These are phyloP conservation scores for Pseudanteris insignis DNA, from an alignment of 2,888 invertebrate genomes.

Conservation along the genomic window DNA sequence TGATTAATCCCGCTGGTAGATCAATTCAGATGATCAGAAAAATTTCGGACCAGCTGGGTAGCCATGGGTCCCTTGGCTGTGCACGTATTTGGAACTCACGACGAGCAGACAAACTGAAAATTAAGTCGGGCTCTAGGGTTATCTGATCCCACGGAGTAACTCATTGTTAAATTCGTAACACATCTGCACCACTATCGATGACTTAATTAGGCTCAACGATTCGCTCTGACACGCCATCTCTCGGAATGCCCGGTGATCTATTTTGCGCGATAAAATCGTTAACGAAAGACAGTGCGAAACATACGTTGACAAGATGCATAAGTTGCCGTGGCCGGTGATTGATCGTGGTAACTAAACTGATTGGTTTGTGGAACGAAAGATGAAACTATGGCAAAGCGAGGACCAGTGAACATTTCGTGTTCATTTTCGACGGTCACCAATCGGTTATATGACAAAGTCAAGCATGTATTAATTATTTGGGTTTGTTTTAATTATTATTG, in stretches of 20 bases:
- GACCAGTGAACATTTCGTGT: too few species aligned
- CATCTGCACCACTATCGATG: constrained; percentile 30
- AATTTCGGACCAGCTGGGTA: constrained; percentile 27
- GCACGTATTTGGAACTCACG: constrained; percentile 21
- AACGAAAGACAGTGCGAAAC: too few species aligned
- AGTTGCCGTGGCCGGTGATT: too few species aligned
- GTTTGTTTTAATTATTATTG: too few species aligned
- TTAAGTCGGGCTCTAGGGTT: constrained; percentile 25
- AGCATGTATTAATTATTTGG: too few species aligned
- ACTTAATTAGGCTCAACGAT: constrained; percentile 25
- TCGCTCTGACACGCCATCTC: too few species aligned
- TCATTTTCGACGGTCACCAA: too few species aligned
- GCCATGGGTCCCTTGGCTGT: constrained; percentile 12
- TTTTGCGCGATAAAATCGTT: constrained; percentile 11
- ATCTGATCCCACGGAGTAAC: constrained; percentile 30
- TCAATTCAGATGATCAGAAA: constrained; percentile 25
- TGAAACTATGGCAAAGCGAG: too few species aligned
- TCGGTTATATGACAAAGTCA: too few species aligned
- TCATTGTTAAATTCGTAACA: constrained; percentile 33
- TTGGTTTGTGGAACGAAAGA: too few species aligned
- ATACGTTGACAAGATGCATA: too few species aligned
- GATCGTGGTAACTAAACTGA: too few species aligned
- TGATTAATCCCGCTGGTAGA: constrained; percentile 18
- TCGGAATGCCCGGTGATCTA: constrained; percentile 17
- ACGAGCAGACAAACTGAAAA: constrained; percentile 32